A percentile compares a stretch with the other conserved stretches of the same genome.
These are phyloP conservation scores for Mythimna loreyi DNA, from an alignment of 2,888 invertebrate genomes.

Conservation along the genomic window DNA sequence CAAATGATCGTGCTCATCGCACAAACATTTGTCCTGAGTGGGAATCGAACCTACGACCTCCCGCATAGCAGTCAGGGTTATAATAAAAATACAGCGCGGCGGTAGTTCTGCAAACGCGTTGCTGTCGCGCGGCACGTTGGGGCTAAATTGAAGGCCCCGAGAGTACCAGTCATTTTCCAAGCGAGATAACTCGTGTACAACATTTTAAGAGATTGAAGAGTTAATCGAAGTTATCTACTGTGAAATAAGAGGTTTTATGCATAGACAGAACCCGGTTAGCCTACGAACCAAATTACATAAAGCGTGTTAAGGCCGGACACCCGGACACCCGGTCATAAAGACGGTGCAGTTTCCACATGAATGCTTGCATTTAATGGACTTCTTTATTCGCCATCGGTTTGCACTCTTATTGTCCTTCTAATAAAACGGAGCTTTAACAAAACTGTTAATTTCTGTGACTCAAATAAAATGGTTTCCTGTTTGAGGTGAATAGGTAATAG, in stretches of 20 bases:
- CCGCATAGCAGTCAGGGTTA: no score
- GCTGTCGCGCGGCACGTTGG: no score
- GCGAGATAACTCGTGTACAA: slow-evolving; percentile 17
- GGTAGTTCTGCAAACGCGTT: no score
- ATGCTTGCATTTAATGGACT: slow-evolving; percentile 9
- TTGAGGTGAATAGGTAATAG: slow-evolving; percentile 2
- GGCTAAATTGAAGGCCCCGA: no score
- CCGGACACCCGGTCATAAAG: slow-evolving; percentile 1
- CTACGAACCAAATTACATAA: slow-evolving; percentile 11
- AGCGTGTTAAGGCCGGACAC: not conserved
- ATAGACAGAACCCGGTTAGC: slow-evolving; percentile 11
- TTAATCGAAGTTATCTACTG: slow-evolving; percentile 25
- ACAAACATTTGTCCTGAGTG: no score
- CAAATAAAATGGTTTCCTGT: slow-evolving; percentile 9
- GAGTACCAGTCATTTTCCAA: slow-evolving; percentile 21
- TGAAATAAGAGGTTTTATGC: slow-evolving; percentile 13
- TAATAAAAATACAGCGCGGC: no score
- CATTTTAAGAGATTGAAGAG: slow-evolving; percentile 8
- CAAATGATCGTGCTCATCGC: no score
- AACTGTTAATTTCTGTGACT: not conserved
- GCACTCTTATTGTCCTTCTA: slow-evolving; percentile 27
- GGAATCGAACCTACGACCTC: no score
- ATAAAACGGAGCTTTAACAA: not conserved
- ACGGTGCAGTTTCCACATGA: slow-evolving; percentile 1
- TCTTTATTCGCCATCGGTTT: slow-evolving; percentile 24